Evolutionary conservation across 2,888 invertebrate genomes (phyloP), one percentile per base, ranked within the genome.

Genomic region (Adelphocoris suturalis): DNA sequence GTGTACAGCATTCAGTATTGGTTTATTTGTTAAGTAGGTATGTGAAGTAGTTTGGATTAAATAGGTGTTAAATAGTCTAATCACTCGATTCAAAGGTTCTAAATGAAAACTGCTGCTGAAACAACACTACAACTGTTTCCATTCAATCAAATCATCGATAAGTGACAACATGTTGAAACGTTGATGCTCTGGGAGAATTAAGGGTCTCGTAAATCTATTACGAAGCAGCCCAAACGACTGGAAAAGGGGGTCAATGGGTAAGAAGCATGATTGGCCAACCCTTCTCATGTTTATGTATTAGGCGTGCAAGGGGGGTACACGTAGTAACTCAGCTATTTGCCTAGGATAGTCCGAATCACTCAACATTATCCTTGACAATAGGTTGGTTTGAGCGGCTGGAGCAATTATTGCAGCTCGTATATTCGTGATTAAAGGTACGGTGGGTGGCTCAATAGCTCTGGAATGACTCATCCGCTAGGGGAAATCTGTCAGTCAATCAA

Each of bases 261-360:
- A 80, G 78, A 46, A 16, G 7, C 23, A 19, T 37, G 37, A 80
- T 80, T 82, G 82, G 82, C 82, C 55, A 52, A 82, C 19, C 52
- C 27, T 11, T 9, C 78, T 82, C 19, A 82, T 82, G 48, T 82
- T 52, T 82, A 82, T 82, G 82, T 52, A 82, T 47, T 28, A 48
- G 52, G 82, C 82, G 48, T 82, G 52, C 27, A 19, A 14, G 37
- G n/a, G 13, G 47, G 78, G 46, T 46, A 28, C 82, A 82, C 82
- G 82, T 82, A 82, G 82, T 47, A 48, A 48, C 52, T 82, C 23
- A 82, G 82, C 48, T 82, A 82, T 82, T 82, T 82, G 52, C 52
- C 48, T 82, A 82, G 82, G 82, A 48, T 48, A 19, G 48, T 19
- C 52, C 23, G 52, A 48, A 52, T 52, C 82, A 82, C 52, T 82